A percentile compares a stretch with the other conserved stretches of the same genome.
Conservation (phyloP, 2,797 vertebrate species). For the Typhlichthys subterraneus region DNA sequence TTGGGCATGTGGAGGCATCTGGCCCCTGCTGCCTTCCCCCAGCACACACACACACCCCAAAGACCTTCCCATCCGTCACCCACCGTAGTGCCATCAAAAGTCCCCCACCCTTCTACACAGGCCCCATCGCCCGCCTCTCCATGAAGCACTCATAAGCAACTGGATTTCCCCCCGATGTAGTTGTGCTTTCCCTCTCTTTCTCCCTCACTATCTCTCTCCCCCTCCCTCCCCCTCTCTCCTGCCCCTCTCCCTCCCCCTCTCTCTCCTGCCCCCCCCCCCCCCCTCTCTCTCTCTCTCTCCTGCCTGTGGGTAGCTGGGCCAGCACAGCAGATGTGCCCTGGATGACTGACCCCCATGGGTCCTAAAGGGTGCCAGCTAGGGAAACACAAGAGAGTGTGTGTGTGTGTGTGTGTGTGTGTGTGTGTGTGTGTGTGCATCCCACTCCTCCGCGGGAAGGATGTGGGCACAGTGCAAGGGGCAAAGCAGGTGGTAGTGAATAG, state of each 20-base stretch:
- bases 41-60: constrained; percentile 11
- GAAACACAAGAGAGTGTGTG: constrained; percentile 4
- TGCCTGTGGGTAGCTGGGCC: constrained; percentile 60
- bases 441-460: constrained; percentile 37
- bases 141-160: too few species aligned
- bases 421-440: constrained; percentile 16
- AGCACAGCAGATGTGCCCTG: constrained; percentile 80
- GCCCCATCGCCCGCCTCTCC: too few species aligned
- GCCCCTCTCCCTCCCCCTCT: constrained; percentile 25
- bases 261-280: constrained; percentile 6
- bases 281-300: constrained; percentile 4
- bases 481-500: constrained; percentile 57
- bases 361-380: constrained; percentile 38
- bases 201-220: constrained; percentile 17
- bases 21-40: constrained; percentile 21
- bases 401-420: constrained; percentile 1
- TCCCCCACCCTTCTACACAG: constrained; percentile 36
- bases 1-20: constrained; percentile 73
- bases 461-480: constrained; percentile 29
- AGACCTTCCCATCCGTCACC: constrained; percentile 45
- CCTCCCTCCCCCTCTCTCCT: constrained; percentile 29
- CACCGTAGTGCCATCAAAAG: constrained; percentile 53
- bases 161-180: too few species aligned
- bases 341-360: constrained; percentile 64
- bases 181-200: constrained; percentile 22